Conservation (phyloP, 2,113 vertebrate genomes). For the Psettodes erumei region DNA sequence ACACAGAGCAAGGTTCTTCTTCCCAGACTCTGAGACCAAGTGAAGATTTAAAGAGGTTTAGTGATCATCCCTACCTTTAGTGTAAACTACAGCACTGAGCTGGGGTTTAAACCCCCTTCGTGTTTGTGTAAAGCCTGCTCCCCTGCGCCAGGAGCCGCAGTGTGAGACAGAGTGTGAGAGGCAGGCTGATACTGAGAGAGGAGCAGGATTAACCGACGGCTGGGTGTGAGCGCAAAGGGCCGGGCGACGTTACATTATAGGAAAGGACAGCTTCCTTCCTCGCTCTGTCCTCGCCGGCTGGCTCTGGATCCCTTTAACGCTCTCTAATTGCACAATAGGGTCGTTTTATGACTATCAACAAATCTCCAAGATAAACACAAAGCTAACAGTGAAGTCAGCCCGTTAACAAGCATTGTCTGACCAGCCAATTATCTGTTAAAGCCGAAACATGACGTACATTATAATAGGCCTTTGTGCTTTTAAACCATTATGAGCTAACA, state of each 20-base stretch:
- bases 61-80: slow-evolving; percentile 64
- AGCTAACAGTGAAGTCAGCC: neutral
- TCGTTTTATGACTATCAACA: neutral
- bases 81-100: slow-evolving; percentile 64
- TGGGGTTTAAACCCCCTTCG: slow-evolving; percentile 55
- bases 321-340: neutral
- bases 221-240: slow-evolving; percentile 17
- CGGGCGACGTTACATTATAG: slow-evolving; percentile 4
- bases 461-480: neutral
- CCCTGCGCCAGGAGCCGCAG: slow-evolving; percentile 41
- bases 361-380: neutral
- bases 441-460: neutral
- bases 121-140: slow-evolving; percentile 63
- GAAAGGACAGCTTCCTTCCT: neutral
- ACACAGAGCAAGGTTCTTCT: slow-evolving; percentile 15
- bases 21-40: slow-evolving; percentile 15
- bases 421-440: no score
- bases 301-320: neutral
- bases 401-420: neutral
- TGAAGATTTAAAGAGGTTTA: slow-evolving; percentile 65
- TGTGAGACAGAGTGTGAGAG: slow-evolving; percentile 32
- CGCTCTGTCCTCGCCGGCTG: neutral
- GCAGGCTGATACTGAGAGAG: slow-evolving; percentile 22
- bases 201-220: slow-evolving; percentile 46
- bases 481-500: neutral